These are phyloP conservation scores for Pheucticus melanocephalus DNA, from an alignment of 2,113 vertebrate genomes.

Conservation along the genomic window DNA sequence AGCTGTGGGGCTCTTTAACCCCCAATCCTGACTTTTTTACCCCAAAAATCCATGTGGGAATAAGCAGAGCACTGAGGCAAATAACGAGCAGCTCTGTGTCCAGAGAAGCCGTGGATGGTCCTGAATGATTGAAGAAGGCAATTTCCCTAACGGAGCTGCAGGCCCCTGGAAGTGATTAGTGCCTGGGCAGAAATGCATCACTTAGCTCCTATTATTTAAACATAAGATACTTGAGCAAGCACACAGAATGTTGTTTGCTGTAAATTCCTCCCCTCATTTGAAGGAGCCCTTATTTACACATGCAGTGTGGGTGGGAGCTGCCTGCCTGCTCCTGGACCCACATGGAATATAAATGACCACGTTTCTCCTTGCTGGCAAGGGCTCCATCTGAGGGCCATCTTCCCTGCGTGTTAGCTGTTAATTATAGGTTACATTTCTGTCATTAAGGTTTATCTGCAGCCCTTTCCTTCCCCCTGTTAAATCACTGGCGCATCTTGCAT, in stretches of 20 bases:
- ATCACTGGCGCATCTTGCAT: neutral
- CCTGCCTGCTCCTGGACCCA: constrained; percentile 2
- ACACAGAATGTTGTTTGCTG: neutral
- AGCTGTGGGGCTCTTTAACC: neutral
- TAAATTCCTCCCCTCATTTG: neutral
- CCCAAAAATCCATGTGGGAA: accelerated
- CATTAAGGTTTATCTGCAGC: neutral
- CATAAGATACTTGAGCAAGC: neutral
- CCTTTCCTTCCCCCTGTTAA: neutral
- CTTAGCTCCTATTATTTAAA: constrained; percentile 32
- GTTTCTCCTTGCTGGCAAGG: neutral
- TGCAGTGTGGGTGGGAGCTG: neutral
- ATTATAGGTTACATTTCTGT: constrained; percentile 27
- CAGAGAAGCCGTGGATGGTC: neutral
- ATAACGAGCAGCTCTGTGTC: neutral
- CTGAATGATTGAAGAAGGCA: constrained; percentile 28
- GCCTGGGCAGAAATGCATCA: constrained; percentile 1
- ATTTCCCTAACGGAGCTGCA: neutral
- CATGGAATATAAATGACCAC: constrained; percentile 20
- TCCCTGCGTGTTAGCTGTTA: constrained; percentile 21
- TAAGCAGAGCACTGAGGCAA: neutral
- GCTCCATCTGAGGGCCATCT: neutral
- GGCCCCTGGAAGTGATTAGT: constrained; percentile 24
- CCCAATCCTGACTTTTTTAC: neutral
- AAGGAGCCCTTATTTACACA: constrained; percentile 13